A percentile compares a stretch with the other conserved stretches of the same genome.
Conservation (phyloP, 2,113 vertebrate species). For the Oncorhynchus gorbuscha region DNA sequence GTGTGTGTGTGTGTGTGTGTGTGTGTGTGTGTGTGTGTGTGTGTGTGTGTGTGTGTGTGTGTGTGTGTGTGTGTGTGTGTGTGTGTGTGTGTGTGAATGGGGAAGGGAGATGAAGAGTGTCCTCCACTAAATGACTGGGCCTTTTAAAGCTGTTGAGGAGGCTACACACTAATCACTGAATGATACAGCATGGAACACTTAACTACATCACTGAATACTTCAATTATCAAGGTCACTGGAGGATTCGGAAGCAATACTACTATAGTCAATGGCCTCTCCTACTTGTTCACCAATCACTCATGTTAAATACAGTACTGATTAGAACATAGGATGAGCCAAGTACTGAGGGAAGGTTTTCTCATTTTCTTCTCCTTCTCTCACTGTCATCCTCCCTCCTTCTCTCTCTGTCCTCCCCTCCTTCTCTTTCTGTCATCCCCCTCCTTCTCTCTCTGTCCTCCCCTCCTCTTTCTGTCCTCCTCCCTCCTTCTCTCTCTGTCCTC, state of each 20-base stretch:
- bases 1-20: no score
- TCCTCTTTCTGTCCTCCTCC: not conserved
- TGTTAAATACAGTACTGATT: no score
- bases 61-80: no score
- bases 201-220: constrained; percentile 18
- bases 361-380: not conserved
- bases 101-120: constrained; percentile 23
- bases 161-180: constrained; percentile 27
- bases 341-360: constrained; percentile 7
- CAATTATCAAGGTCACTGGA: constrained; percentile 38
- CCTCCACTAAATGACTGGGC: constrained; percentile 36
- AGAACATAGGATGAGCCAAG: no score
- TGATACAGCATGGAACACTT: constrained; percentile 26
- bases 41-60: no score
- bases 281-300: no score
- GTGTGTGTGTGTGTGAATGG: constrained; percentile 5
- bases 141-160: constrained; percentile 16
- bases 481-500: not conserved
- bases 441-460: not conserved
- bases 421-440: not conserved
- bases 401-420: not conserved
- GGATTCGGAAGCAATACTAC: not conserved
- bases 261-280: no score
- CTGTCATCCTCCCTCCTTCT: not conserved
- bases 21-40: not conserved